These are phyloP conservation scores for Trichogramma evanescens DNA, from an alignment of 2,888 invertebrate genomes.

Conservation along the genomic window DNA sequence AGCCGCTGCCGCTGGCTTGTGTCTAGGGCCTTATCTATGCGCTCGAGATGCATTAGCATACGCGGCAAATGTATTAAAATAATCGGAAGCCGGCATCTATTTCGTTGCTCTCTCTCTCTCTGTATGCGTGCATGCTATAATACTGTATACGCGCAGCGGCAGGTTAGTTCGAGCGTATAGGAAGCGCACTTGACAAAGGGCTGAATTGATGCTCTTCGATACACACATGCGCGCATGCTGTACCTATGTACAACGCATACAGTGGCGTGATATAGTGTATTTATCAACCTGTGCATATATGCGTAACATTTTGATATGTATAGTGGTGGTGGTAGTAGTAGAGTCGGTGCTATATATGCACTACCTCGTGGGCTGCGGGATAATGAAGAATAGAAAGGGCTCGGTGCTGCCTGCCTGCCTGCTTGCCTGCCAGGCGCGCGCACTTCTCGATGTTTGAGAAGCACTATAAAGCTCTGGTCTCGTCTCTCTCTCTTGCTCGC, in stretches of 20 bases:
- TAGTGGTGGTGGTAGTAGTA: too few species aligned
- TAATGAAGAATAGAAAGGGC: constrained; percentile 21
- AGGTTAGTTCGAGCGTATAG: neutral
- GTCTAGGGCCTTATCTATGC: neutral
- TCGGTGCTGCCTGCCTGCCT: neutral
- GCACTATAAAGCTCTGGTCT: constrained; percentile 26
- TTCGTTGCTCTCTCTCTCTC: neutral
- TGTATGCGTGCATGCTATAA: neutral
- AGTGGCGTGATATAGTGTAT: too few species aligned
- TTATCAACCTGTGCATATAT: too few species aligned
- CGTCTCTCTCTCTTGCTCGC: constrained; percentile 16
- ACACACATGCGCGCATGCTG: too few species aligned
- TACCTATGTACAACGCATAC: too few species aligned
- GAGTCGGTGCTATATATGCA: too few species aligned
- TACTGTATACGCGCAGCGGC: too few species aligned
- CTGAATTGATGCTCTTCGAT: too few species aligned
- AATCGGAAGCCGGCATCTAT: constrained; percentile 6
- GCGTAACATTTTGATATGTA: too few species aligned
- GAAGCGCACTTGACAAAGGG: constrained; percentile 1
- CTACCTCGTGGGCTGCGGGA: too few species aligned
- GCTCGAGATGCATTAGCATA: constrained; percentile 10
- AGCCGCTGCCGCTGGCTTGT: neutral
- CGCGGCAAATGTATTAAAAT: constrained; percentile 19
- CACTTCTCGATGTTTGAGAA: constrained; percentile 7
- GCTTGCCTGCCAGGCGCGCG: neutral